Percentiles rank a stretch among this genome's conserved stretches.
Evolutionary conservation across 2,113 vertebrate genomes (phyloP).

Genomic region (Smithornis capensis): DNA sequence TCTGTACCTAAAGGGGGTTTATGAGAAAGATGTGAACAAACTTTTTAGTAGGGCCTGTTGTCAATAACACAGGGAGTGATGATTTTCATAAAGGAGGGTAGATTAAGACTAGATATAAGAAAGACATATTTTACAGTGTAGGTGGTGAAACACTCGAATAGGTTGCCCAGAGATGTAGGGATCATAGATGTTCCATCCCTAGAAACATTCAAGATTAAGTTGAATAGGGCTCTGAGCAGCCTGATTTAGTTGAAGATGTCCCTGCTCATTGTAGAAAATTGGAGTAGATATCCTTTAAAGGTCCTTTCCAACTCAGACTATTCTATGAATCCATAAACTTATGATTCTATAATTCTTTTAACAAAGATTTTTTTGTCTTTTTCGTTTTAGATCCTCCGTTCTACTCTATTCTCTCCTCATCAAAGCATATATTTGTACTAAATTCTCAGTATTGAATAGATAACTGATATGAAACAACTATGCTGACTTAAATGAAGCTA

Average conservation of each 20-base stretch:
- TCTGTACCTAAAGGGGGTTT: background rate
- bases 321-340: background rate
- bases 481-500: background rate
- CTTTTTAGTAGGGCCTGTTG: background rate
- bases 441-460: background rate
- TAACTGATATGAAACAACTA: background rate
- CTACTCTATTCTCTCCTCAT: background rate
- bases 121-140: background rate
- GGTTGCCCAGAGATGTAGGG: background rate
- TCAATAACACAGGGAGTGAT: background rate
- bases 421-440: background rate
- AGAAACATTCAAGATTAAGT: background rate
- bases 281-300: background rate
- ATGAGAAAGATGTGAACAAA: background rate
- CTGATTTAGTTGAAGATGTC: background rate
- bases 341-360: background rate
- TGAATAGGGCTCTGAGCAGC: background rate
- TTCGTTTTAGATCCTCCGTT: background rate
- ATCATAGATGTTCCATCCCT: background rate
- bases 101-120: background rate
- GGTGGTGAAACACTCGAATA: background rate
- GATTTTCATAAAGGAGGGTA: background rate
- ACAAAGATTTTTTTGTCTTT: rapidly evolving
- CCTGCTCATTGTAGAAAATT: background rate
- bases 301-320: background rate